phyloP scores from a whole-genome alignment of 2,797 vertebrate species.

The Pachyuromys duprasi region DNA sequence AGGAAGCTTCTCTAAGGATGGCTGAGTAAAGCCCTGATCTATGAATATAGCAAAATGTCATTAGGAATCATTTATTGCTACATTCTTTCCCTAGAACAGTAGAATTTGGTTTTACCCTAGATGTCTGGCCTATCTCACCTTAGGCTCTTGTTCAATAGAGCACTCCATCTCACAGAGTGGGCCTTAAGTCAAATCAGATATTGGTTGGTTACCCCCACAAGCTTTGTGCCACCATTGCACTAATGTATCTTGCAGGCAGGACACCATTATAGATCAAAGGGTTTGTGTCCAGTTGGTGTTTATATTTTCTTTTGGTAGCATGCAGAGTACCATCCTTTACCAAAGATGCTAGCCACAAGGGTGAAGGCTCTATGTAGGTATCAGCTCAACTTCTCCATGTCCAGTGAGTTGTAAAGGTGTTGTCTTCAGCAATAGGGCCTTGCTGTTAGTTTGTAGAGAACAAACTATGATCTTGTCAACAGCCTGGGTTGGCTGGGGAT shows the following conservation, averaged over 20 bases:
- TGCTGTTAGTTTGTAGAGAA: neutral
- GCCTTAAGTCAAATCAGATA: neutral
- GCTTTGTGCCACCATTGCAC: neutral
- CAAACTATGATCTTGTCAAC: neutral
- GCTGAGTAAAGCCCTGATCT: neutral
- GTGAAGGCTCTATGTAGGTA: neutral
- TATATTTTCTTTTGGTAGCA: neutral
- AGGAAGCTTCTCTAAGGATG: neutral
- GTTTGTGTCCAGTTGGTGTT: neutral
- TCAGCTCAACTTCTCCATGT: neutral
- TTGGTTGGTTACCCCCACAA: neutral
- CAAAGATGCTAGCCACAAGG: neutral
- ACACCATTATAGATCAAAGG: neutral
- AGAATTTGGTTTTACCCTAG: neutral
- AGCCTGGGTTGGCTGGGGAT: neutral
- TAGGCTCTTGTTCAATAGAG: neutral
- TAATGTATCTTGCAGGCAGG: neutral
- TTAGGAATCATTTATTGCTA: neutral
- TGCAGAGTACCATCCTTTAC: neutral
- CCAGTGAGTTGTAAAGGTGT: neutral
- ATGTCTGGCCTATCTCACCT: neutral
- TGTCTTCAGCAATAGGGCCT: neutral
- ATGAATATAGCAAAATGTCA: neutral
- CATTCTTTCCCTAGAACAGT: neutral
- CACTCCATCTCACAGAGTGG: neutral